These are phyloP conservation scores for Chrysochloris asiatica DNA, from an alignment of 2,113 vertebrate species.

Conservation along the genomic window DNA sequence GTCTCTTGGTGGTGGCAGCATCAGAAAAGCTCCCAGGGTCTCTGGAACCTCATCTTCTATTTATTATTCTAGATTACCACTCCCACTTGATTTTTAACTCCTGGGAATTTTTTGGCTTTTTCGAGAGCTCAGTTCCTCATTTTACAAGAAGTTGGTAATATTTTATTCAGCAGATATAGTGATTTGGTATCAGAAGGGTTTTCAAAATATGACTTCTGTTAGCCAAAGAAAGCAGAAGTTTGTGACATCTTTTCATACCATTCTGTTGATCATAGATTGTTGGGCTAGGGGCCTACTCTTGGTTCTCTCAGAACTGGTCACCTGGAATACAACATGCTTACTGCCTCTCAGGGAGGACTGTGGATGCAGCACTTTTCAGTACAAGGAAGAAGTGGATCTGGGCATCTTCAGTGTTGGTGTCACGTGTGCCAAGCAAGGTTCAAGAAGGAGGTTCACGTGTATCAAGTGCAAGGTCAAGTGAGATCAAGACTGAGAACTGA, in stretches of 20 bases:
- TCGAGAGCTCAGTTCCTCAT: too few relatives aligned
- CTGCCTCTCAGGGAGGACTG: background rate
- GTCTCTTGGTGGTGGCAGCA: background rate
- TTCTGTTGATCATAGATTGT: background rate
- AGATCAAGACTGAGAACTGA: conserved; percentile 17
- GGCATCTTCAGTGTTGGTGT: background rate
- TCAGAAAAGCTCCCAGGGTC: background rate
- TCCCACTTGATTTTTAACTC: conserved; percentile 3
- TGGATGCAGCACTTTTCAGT: background rate
- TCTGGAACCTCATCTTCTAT: background rate
- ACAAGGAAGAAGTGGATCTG: background rate
- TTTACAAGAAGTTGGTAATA: conserved; percentile 1
- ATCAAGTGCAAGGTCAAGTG: conserved; percentile 27
- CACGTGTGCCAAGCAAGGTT: background rate
- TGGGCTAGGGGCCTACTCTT: background rate
- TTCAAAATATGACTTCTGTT: conserved; percentile 17
- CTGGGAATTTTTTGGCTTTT: background rate
- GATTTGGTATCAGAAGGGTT: background rate
- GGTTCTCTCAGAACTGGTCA: background rate
- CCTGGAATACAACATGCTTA: background rate
- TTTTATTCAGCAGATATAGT: conserved; percentile 41
- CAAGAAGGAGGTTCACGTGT: background rate
- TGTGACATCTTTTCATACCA: background rate
- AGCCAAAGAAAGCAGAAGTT: background rate
- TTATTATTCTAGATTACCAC: background rate